phyloP scores from a whole-genome alignment of 2,113 vertebrate species.

The Cephalopterus ornatus region DNA sequence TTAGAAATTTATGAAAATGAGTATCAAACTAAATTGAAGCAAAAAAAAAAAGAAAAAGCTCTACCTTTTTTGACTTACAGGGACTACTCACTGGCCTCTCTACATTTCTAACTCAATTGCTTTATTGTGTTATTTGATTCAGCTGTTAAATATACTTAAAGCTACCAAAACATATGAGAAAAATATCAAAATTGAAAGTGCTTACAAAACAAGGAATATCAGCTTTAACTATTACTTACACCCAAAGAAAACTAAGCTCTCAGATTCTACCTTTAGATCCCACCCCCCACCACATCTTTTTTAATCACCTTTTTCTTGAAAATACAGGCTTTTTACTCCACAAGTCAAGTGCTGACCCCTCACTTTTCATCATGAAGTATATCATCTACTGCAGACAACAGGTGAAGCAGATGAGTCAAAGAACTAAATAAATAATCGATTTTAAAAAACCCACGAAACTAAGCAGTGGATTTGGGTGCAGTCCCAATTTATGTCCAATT shows the following conservation, averaged over 20 bases:
- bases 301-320: background rate
- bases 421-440: background rate
- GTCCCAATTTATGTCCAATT: background rate
- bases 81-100: background rate
- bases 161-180: background rate
- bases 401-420: background rate
- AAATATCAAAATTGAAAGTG: background rate
- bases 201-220: background rate
- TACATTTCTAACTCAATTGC: background rate
- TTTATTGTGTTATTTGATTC: background rate
- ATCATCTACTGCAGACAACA: background rate
- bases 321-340: background rate
- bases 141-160: background rate
- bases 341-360: background rate
- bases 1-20: slow-evolving; percentile 11
- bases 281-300: background rate
- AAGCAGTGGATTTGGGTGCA: background rate
- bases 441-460: fast-evolving
- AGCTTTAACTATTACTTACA: background rate
- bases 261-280: background rate
- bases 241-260: background rate
- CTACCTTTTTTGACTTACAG: background rate
- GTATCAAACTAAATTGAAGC: background rate
- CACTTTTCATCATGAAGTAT: background rate
- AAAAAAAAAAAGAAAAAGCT: background rate